Evolutionary conservation across 2,888 invertebrate genomes (phyloP).

Genomic region (Xestobium rufovillosum): DNA sequence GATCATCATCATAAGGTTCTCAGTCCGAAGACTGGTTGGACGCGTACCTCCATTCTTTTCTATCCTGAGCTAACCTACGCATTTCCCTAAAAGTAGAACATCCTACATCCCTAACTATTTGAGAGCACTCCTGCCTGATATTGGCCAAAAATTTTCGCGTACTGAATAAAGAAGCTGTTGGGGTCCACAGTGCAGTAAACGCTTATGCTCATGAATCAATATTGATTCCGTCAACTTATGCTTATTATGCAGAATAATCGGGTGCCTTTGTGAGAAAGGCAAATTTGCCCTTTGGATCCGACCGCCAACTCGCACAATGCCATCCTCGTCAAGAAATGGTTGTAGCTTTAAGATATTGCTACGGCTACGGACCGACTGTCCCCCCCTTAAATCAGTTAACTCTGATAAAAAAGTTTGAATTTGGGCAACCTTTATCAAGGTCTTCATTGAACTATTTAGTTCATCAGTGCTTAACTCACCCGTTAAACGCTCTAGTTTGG

Average conservation of each 20-base stretch:
- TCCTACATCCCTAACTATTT: too few relatives aligned
- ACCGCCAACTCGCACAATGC: conserved; percentile 17
- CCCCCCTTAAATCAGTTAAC: conserved; percentile 3
- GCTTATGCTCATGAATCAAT: conserved; percentile 16
- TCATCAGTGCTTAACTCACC: conserved; percentile 5
- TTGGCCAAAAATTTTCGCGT: not conserved
- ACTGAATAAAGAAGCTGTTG: conserved; percentile 7
- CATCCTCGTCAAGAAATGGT: conserved; percentile 21
- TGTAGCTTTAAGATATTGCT: conserved; percentile 16
- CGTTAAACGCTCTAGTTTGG: too few relatives aligned
- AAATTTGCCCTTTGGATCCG: conserved; percentile 9
- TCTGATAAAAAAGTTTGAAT: conserved; percentile 1
- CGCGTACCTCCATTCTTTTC: too few relatives aligned
- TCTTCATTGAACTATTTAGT: conserved; percentile 4
- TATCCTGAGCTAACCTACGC: too few relatives aligned
- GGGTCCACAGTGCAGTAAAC: conserved; percentile 15
- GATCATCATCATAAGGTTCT: too few relatives aligned
- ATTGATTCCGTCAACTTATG: conserved; percentile 16
- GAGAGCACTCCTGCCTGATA: not conserved
- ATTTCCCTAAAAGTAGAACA: too few relatives aligned
- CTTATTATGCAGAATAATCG: conserved; percentile 16
- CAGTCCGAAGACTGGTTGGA: too few relatives aligned
- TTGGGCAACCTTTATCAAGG: conserved; percentile 4
- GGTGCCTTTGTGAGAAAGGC: conserved; percentile 13
- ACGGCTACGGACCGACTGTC: not conserved